phyloP scores from a whole-genome alignment of 2,113 vertebrate genomes.

The Scophthalmus maximus region DNA sequence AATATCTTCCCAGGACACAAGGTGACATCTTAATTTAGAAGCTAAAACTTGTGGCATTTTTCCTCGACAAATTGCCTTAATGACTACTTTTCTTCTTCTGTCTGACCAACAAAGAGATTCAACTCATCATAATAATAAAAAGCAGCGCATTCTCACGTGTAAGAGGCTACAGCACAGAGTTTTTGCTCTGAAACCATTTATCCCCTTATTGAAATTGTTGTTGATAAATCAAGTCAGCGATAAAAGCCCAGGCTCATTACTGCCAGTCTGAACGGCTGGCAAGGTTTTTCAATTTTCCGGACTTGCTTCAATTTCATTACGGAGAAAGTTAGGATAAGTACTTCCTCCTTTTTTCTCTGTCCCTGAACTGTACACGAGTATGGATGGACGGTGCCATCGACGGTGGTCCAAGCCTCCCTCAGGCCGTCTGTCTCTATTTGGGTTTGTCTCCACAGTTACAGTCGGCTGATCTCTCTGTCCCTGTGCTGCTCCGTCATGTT shows the following conservation, averaged over 20 bases:
- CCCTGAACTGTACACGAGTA: not conserved
- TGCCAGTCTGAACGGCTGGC: not conserved
- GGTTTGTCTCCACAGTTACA: conserved; percentile 29
- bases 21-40: too few species aligned
- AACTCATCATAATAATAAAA: too few species aligned
- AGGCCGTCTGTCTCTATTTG: conserved; percentile 32
- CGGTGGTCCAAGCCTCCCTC: conserved; percentile 18
- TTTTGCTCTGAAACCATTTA: not conserved
- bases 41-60: too few species aligned
- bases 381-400: conserved; percentile 1
- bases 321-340: not conserved
- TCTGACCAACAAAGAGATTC: too few species aligned
- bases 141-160: not conserved
- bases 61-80: too few species aligned
- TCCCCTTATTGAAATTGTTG: not conserved
- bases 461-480: conserved; percentile 24
- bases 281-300: conserved; percentile 11
- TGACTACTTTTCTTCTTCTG: too few species aligned
- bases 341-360: not conserved
- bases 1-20: too few species aligned
- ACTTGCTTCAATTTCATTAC: not conserved
- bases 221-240: not conserved
- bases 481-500: conserved; percentile 32
- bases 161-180: not conserved
- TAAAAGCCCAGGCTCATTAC: not conserved